Evolutionary conservation across 2,797 vertebrate genomes (phyloP).

Genomic region (Anguilla marmorata): DNA sequence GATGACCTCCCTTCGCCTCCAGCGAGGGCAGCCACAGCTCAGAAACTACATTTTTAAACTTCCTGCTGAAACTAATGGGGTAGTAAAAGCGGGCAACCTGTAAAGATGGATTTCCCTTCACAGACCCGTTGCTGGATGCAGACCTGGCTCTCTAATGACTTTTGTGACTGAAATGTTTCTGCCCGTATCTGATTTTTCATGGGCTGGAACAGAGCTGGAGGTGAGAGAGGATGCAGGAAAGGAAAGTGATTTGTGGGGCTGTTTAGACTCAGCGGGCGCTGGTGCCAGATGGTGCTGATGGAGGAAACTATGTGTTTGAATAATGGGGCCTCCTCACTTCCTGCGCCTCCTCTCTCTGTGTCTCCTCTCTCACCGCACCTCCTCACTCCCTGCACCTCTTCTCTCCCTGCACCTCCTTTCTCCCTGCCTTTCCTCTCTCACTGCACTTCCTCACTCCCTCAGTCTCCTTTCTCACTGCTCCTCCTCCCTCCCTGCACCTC

Average conservation of each 20-base stretch:
- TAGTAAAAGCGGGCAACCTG: constrained; percentile 44
- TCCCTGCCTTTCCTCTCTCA: no score
- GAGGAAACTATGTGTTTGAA: not conserved
- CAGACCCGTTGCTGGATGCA: constrained; percentile 35
- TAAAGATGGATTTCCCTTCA: constrained; percentile 47
- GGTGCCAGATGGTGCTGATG: constrained; percentile 36
- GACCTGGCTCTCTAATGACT: constrained; percentile 31
- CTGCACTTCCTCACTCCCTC: not conserved
- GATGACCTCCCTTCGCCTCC: constrained; percentile 40
- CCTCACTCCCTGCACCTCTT: not conserved
- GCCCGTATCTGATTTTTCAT: constrained; percentile 36
- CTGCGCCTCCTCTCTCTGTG: not conserved
- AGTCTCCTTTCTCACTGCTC: no score
- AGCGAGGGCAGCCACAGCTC: constrained; percentile 38
- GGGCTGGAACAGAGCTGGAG: constrained; percentile 40
- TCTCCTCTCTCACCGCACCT: no score
- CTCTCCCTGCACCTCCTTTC: not conserved
- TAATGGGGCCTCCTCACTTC: constrained; percentile 21
- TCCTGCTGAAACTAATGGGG: constrained; percentile 37
- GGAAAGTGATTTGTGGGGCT: constrained; percentile 48
- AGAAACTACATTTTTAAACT: constrained; percentile 38
- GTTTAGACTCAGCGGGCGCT: constrained; percentile 20
- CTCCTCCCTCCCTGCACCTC: not conserved
- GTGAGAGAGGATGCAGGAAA: constrained; percentile 62
- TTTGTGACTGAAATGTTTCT: constrained; percentile 25